Evolutionary conservation across 2,888 invertebrate genomes (phyloP).

Genomic region (Mactromeris polynyma): DNA sequence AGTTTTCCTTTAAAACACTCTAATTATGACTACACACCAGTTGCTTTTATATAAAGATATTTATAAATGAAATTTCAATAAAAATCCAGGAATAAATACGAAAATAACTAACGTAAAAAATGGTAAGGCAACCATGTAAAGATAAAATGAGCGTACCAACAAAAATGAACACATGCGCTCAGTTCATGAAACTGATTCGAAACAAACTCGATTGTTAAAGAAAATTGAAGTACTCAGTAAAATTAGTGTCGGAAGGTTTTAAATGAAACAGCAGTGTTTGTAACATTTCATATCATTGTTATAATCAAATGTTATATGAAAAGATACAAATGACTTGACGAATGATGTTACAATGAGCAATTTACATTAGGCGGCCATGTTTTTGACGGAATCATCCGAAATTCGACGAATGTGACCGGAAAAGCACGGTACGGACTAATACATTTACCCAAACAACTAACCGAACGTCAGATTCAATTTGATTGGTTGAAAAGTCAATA

Average conservation of each 20-base stretch:
- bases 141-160: neutral
- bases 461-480: neutral
- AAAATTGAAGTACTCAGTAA: too few species aligned
- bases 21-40: neutral
- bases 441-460: neutral
- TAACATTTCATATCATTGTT: neutral
- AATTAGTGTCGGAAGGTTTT: neutral
- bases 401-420: neutral
- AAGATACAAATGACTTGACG: neutral
- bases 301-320: neutral
- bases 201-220: too few species aligned
- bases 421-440: neutral
- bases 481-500: neutral
- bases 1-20: too few species aligned
- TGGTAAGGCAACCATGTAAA: constrained; percentile 1
- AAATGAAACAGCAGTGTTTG: neutral
- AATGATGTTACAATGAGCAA: neutral
- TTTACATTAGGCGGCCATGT: neutral
- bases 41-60: neutral
- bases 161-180: neutral
- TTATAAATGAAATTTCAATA: constrained; percentile 1
- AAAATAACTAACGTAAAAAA: neutral
- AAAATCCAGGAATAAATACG: neutral
- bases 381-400: neutral
- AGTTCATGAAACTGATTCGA: neutral